A percentile compares a stretch with the other conserved stretches of the same genome.
Conservation (phyloP, 2,888 invertebrate species). For the Beris morrisii region DNA sequence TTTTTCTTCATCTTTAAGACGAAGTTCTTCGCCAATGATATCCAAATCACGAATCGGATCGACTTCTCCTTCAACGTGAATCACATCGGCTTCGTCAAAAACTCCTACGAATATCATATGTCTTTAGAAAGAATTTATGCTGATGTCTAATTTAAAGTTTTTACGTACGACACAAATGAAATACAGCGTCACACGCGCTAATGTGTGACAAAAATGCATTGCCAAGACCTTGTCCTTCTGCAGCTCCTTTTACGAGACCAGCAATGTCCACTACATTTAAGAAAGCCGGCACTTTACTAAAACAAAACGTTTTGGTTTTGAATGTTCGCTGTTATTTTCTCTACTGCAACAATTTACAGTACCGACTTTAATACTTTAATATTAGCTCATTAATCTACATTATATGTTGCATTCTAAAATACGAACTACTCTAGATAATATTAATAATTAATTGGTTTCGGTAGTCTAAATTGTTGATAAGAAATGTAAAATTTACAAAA, state of each 20-base stretch:
- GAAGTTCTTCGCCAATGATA: slow-evolving; percentile 92
- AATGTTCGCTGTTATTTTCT: neutral
- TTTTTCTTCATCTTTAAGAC: slow-evolving; percentile 92
- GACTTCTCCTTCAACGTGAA: slow-evolving; percentile 98
- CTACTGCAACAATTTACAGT: too few relatives aligned
- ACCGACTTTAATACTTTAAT: too few relatives aligned
- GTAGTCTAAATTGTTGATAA: too few relatives aligned
- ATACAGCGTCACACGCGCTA: slow-evolving; percentile 96
- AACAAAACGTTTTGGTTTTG: neutral
- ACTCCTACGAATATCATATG: slow-evolving; percentile 65
- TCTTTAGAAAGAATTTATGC: neutral
- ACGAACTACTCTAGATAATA: too few relatives aligned
- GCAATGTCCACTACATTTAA: slow-evolving; percentile 98
- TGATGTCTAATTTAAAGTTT: slow-evolving; percentile 8
- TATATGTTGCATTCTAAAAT: too few relatives aligned
- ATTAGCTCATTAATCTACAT: too few relatives aligned
- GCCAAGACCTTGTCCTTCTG: slow-evolving; percentile 96
- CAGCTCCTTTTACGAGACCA: slow-evolving; percentile 96
- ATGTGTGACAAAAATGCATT: slow-evolving; percentile 99
- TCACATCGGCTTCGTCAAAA: slow-evolving; percentile 97
- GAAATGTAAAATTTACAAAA: too few relatives aligned
- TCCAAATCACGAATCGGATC: slow-evolving; percentile 96
- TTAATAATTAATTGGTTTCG: too few relatives aligned
- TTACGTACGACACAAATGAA: slow-evolving; percentile 91
- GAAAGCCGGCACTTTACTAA: slow-evolving; percentile 97